phyloP scores from a whole-genome alignment of 2,888 invertebrate species.

The Taphrorychus bicolor region DNA sequence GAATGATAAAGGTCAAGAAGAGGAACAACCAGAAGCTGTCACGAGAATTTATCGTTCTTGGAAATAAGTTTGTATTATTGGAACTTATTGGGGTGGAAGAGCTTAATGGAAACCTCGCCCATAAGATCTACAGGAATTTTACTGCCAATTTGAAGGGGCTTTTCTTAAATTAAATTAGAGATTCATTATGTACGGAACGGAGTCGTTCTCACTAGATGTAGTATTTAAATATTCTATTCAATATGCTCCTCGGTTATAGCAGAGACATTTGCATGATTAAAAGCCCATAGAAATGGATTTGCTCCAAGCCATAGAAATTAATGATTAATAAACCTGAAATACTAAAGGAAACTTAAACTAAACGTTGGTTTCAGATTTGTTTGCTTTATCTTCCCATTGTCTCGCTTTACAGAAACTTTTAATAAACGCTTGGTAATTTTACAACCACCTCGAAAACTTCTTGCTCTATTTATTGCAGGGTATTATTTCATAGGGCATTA shows the following conservation, averaged over 20 bases:
- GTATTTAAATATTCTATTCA: neutral
- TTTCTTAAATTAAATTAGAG: neutral
- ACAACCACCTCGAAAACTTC: neutral
- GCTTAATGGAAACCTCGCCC: neutral
- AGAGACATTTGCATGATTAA: neutral
- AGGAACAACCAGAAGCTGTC: constrained; percentile 2
- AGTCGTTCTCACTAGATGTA: no score
- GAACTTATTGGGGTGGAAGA: neutral
- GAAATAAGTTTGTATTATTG: neutral
- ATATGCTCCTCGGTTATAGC: no score
- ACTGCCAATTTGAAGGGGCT: neutral
- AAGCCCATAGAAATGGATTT: neutral
- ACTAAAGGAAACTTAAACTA: neutral
- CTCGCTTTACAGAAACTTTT: neutral
- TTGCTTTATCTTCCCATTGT: neutral
- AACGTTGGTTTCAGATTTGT: neutral
- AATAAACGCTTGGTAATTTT: neutral
- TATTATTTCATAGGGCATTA: neutral
- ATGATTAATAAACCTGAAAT: neutral
- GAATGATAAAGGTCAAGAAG: constrained; percentile 11
- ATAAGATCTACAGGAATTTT: neutral
- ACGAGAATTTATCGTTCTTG: neutral
- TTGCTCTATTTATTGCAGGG: neutral
- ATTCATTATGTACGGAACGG: no score
- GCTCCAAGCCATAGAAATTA: neutral